These are phyloP conservation scores for Tauraco hartlaubi DNA, from an alignment of 2,797 vertebrate genomes.

Conservation along the genomic window DNA sequence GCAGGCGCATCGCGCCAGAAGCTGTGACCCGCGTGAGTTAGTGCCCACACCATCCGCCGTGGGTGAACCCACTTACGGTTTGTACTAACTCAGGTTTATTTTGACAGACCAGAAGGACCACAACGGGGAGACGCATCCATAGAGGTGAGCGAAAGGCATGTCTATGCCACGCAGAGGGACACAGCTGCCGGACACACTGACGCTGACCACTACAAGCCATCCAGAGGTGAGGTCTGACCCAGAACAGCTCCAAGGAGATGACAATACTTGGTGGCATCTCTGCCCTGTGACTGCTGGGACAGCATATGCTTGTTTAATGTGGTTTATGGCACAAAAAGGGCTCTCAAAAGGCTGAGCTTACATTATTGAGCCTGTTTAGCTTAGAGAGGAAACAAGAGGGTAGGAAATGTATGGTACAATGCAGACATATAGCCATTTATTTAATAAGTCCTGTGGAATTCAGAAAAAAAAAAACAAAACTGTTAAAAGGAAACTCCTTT, in stretches of 20 bases:
- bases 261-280: not conserved
- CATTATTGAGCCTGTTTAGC: not conserved
- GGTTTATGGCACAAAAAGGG: not conserved
- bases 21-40: not conserved
- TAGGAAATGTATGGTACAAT: not conserved
- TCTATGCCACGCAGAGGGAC: not conserved
- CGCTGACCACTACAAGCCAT: rapidly evolving
- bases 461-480: not conserved
- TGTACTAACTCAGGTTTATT: not conserved
- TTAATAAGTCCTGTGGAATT: not conserved
- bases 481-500: not conserved
- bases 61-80: not conserved
- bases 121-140: rapidly evolving
- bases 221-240: not conserved
- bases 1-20: not conserved
- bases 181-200: rapidly evolving
- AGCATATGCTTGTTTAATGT: not conserved
- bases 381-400: not conserved
- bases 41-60: rapidly evolving
- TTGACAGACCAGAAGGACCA: not conserved
- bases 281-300: not conserved
- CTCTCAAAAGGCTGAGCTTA: not conserved
- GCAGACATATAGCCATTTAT: not conserved
- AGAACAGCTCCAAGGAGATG: rapidly evolving
- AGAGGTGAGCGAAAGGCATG: not conserved